Conservation (phyloP, 2,113 vertebrate genomes). For the Forbesichthys agassizii region DNA sequence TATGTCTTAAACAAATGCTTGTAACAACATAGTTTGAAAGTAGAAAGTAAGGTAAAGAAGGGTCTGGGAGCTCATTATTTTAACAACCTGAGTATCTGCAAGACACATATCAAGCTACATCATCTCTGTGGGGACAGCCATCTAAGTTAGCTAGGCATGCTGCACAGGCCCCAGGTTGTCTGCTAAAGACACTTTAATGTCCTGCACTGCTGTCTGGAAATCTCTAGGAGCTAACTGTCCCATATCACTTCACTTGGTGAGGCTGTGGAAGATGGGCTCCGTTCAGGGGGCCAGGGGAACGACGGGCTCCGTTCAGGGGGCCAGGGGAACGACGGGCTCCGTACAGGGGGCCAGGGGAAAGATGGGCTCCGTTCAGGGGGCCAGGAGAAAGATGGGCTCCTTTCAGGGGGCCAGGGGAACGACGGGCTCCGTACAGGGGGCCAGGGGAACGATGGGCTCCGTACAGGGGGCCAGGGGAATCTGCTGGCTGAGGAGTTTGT, state of each 20-base stretch:
- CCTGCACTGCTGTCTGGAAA: background rate
- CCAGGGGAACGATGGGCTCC: constrained; percentile 65
- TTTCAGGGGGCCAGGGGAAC: constrained; percentile 63
- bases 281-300: constrained; percentile 63
- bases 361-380: constrained; percentile 70
- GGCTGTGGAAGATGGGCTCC: constrained; percentile 79
- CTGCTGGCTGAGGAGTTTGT: constrained; percentile 85
- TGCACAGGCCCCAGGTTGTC: no score
- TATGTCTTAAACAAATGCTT: background rate
- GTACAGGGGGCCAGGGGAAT: constrained; percentile 64
- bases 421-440: no score
- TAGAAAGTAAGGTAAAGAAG: background rate
- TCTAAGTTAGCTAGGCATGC: no score
- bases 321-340: constrained; percentile 56
- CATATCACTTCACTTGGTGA: constrained; percentile 68
- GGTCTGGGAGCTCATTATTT: background rate
- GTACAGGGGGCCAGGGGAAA: no score
- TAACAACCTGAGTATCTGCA: background rate
- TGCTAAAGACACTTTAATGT: background rate
- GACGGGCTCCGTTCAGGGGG: constrained; percentile 70
- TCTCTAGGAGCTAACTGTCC: no score
- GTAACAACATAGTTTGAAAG: background rate
- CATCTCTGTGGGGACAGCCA: no score
- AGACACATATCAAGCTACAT: no score
- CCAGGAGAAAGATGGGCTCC: constrained; percentile 57